Evolutionary conservation across 2,888 invertebrate genomes (phyloP), one percentile per base, ranked within the genome.

Genomic region (Coleophora deauratella): DNA sequence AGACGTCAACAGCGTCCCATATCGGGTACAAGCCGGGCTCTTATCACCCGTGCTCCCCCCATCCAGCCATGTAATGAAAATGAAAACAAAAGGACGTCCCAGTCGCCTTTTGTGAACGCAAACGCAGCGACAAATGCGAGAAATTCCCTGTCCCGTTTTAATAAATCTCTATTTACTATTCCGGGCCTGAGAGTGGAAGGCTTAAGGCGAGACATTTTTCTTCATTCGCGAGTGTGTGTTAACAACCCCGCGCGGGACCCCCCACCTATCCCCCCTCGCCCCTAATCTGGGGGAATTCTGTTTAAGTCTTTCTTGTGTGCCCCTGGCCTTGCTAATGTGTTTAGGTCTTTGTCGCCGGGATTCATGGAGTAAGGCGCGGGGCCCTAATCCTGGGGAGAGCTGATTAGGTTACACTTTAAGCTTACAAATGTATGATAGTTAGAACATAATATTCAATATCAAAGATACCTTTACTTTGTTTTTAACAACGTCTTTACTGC

Each of bases 121-220:
- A 35, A 15, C 33, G 36, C 36, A 37, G 62, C 66, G 64, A 67
- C 68, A 68, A 73, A 63, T 52, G 58, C 55, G 69, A 72, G 68
- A 72, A 69, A 69, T 69, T 68, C 64, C 64, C 70, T 72, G 72
- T 72, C 75, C 73, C 75, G 74, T 77, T 79, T 77, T 78, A 79
- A 82, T 84, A 84, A 84, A 84, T 82, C 82, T 84, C 75, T 80
- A 81, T 84, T 82, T 79, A 75, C 77, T 72, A 73, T 73, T 75
- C 75, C 60, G 62, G 66, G 69, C 72, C 65, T 72, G 66, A 65
- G 75, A 75, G 78, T 72, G 75, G 75, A 72, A 74, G 79, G 75
- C 80, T 80, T 81, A 79, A 76, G 76, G 77, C 68, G 64, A 73
- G 74, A 80, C 81, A 84, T 84, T 81, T 82, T 82, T 84, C 82